A percentile compares a stretch with the other conserved stretches of the same genome.
Evolutionary conservation across 2,113 vertebrate genomes (phyloP).

Genomic region (Hirundichthys speculiger): DNA sequence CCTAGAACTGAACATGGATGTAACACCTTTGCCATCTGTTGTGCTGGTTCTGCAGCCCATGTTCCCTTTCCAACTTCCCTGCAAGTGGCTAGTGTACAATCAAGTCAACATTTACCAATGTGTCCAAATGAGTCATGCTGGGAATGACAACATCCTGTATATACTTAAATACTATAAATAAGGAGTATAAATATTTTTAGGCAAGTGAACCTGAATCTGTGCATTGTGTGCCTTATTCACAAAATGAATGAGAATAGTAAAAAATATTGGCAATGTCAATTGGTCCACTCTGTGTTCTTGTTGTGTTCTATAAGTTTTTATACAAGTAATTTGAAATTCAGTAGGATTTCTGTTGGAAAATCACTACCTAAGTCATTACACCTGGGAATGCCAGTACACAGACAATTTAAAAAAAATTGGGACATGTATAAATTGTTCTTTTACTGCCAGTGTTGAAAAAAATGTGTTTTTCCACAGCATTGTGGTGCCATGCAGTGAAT

Average conservation of each 20-base stretch:
- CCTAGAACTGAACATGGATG: conserved; percentile 48
- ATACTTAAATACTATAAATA: conserved; percentile 87
- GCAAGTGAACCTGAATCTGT: conserved; percentile 96
- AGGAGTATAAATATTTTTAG: conserved; percentile 89
- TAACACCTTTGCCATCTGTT: conserved; percentile 58
- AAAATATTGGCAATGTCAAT: conserved; percentile 81
- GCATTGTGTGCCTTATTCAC: conserved; percentile 99
- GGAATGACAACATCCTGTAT: conserved; percentile 93
- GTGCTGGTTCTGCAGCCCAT: conserved; percentile 57
- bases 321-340: conserved; percentile 44
- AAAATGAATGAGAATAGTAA: conserved; percentile 76
- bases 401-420: conserved; percentile 25
- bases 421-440: conserved; percentile 28
- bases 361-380: conserved; percentile 72
- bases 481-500: conserved; percentile 77
- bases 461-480: conserved; percentile 60
- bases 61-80: conserved; percentile 59
- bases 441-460: conserved; percentile 48
- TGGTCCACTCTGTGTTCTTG: conserved; percentile 84
- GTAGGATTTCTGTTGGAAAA: conserved; percentile 32
- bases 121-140: conserved; percentile 92
- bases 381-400: conserved; percentile 43
- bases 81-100: conserved; percentile 83
- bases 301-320: conserved; percentile 52
- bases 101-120: conserved; percentile 78